Base-by-base conservation (phyloP, 2,797 vertebrate genomes). In the Danio tinwini region DNA sequence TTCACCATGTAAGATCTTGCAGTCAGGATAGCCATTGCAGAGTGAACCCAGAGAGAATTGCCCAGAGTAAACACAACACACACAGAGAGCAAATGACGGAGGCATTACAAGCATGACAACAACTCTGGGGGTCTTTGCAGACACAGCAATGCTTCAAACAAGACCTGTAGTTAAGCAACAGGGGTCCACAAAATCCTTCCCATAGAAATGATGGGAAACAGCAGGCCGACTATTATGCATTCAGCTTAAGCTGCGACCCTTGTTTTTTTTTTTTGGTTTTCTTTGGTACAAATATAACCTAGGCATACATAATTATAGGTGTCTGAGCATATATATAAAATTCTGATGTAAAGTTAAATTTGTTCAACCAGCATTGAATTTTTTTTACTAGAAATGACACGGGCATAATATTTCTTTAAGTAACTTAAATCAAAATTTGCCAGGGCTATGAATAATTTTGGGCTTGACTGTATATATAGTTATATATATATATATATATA, bases 11-110 rank as follows among this genome's bases (percentile, higher is more conserved):
- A 29, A 71, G 47, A 78, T 63, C 10, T 63, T 44, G 7, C 16
- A 44, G 55, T 29, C 29, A 50, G 65, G 39, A 37, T 52, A 77
- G 19, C 13, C 3, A 14, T 65, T 61, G 73, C 59, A 0, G 29
- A 5, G 6, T 64, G 71, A 14, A 39, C 79, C 71, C 62, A 45
- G 53, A 68, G 77, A 76, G 70, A 58, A 78, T 50, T 76, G 74
- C 70, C 65, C 70, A 67, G 39, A 70, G 45, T 65, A 61, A 73
- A 79, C 52, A 77, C 65, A 67, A 59, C 29, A 81, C 40, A 67
- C 75, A 50, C 63, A 39, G 81, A 71, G 70, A 71, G 64, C 64
- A 62, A 71, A 78, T 85, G 74, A 71, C 44, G 5, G 29, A 42
- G 47, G 37, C 75, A 75, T 63, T 62, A 56, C 47, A 82, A 75